Evolutionary conservation across 2,888 invertebrate species (phyloP).

Genomic region (Escarpia spicata): DNA sequence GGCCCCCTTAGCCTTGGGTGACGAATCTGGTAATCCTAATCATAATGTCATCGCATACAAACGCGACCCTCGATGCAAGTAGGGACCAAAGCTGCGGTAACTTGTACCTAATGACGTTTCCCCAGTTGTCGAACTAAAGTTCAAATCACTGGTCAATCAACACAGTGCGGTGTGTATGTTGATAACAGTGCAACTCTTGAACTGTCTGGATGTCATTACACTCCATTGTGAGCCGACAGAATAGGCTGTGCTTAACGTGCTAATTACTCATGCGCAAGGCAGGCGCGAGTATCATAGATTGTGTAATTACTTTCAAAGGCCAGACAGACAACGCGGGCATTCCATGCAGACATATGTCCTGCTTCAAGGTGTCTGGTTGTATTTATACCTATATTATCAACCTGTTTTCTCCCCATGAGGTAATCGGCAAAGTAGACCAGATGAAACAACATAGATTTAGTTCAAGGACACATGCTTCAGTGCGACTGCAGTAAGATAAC

Average conservation of each 20-base stretch:
- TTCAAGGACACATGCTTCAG: not conserved
- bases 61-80: not conserved
- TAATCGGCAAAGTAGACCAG: not conserved
- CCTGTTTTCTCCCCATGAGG: not conserved
- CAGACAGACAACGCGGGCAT: not conserved
- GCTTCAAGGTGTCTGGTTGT: not conserved
- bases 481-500: not conserved
- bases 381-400: not conserved
- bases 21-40: not conserved
- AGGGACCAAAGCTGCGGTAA: not conserved
- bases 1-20: not conserved
- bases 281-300: not conserved
- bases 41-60: not conserved
- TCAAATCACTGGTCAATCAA: not conserved
- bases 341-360: not conserved
- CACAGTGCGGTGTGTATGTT: not conserved
- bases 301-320: not conserved
- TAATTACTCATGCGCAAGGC: not conserved
- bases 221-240: not conserved
- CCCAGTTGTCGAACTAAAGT: not conserved
- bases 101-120: not conserved
- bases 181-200: not conserved
- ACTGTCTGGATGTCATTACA: not conserved
- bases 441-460: not conserved
- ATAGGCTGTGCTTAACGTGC: not conserved